These are phyloP conservation scores for Gymnoscopelus microlampas DNA, from an alignment of 2,797 vertebrate species.

Conservation along the genomic window DNA sequence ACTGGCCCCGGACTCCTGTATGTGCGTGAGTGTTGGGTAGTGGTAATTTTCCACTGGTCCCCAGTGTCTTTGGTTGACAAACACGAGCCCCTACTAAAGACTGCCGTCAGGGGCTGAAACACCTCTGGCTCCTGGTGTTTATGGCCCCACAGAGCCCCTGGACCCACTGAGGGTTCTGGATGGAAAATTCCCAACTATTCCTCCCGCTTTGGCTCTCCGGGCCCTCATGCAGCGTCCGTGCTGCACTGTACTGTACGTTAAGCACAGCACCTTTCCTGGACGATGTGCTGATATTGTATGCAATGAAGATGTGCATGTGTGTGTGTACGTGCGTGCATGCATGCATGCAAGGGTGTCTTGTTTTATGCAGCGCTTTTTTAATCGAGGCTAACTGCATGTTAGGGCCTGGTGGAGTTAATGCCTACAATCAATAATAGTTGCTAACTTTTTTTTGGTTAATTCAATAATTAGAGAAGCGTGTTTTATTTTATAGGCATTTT, in stretches of 20 bases:
- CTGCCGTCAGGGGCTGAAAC: conserved; percentile 67
- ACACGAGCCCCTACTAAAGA: conserved; percentile 75
- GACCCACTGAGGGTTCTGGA: conserved; percentile 68
- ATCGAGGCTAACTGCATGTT: no score
- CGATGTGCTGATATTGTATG: neutral
- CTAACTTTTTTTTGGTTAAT: no score
- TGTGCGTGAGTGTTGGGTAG: conserved; percentile 69
- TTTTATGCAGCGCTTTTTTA: no score
- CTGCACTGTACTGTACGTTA: conserved; percentile 50
- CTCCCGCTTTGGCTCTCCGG: no score
- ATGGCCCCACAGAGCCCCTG: conserved; percentile 75
- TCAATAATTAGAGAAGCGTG: no score
- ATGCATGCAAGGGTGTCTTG: neutral
- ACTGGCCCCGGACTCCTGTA: conserved; percentile 19
- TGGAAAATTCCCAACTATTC: conserved; percentile 79
- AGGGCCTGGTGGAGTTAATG: no score
- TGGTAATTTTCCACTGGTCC: conserved; percentile 86
- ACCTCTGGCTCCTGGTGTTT: conserved; percentile 71
- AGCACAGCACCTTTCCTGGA: conserved; percentile 26
- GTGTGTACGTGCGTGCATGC: neutral
- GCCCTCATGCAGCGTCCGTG: conserved; percentile 55
- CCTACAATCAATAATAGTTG: no score
- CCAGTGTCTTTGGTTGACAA: conserved; percentile 76
- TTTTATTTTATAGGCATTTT: neutral
- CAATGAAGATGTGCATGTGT: neutral